Evolutionary conservation across 2,113 vertebrate species (phyloP), one percentile per base, ranked within the genome.

Genomic region (Peromyscus polionotus): DNA sequence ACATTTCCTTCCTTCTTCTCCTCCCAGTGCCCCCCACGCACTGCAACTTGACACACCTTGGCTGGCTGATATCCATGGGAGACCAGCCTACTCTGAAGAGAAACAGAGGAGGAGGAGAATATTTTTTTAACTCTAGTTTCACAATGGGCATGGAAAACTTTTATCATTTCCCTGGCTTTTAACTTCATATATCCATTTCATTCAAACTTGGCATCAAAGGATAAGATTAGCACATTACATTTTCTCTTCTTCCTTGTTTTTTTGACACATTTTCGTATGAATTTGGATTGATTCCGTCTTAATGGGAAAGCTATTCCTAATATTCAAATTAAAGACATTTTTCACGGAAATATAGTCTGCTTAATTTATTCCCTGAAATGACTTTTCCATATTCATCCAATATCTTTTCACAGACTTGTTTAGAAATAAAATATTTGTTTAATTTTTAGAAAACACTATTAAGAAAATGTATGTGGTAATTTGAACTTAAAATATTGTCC

Each of bases 401-500:
- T 0, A 57, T 83, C 79, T 88, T 90, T 39, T 84, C 83, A 92
- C 6, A 80, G 39, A 31, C 63, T 39, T 81, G 2, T 76, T 95
- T 84, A 80, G n/a, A 94, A 93, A 54, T 65, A 76, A 3, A 93
- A 59, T 36, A 1, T 61, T 94, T 88, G 3, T 45, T 76, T 87
- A 51, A 77, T 90, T 42, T 88, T 97, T 86, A 91, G 26, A 65
- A 90, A 97, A 90, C 65, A 3, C 11, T 89, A 17, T 51, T 57
- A 93, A 17, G n/a, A 96, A 93, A 92, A 61, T 85, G n/a, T 11
- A 48, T 61, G 7, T 88, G n/a, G 26, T 5, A 92, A 73, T 90
- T 93, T 92, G 57, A 96, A 91, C 13, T 93, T 96, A 94, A 92
- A 85, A 14, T 48, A 93, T n/a, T 97, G 96, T 63, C 97, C 98